These are phyloP conservation scores for Lepidocyrtinus sp. DNA, from an alignment of 2,888 invertebrate species.

Conservation along the genomic window DNA sequence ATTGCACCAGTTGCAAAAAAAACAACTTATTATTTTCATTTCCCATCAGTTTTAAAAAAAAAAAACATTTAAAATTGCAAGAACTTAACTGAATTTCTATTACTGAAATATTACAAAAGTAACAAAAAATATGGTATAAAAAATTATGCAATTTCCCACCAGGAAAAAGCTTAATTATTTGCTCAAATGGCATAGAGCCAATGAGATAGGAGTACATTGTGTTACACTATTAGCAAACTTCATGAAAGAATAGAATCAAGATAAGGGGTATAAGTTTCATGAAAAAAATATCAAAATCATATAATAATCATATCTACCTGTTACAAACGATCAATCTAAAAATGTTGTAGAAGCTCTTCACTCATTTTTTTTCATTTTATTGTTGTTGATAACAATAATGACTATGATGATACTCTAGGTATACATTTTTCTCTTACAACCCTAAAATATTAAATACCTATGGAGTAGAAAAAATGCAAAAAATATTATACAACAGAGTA, in stretches of 20 bases:
- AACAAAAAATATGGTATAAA: too few relatives aligned
- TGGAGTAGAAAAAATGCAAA: neutral
- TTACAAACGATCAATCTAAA: slow-evolving; percentile 35
- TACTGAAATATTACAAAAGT: too few relatives aligned
- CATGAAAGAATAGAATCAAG: slow-evolving; percentile 44
- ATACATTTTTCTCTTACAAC: neutral
- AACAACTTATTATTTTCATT: neutral
- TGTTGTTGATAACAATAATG: slow-evolving; percentile 44
- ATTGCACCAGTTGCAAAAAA: neutral
- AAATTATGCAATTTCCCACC: slow-evolving; percentile 15
- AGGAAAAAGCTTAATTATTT: neutral
- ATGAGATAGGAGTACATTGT: neutral
- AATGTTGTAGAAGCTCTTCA: neutral
- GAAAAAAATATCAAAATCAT: slow-evolving; percentile 38
- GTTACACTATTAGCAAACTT: neutral
- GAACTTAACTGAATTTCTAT: too few relatives aligned
- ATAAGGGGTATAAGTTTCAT: slow-evolving; percentile 4
- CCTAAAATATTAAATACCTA: too few relatives aligned
- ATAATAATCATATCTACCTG: slow-evolving; percentile 10
- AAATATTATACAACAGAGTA: too few relatives aligned
- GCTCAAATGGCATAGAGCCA: neutral
- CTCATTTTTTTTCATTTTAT: slow-evolving; percentile 22
- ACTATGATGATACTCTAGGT: slow-evolving; percentile 26
- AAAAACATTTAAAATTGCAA: too few relatives aligned
- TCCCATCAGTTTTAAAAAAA: neutral